A percentile compares a stretch with the other conserved stretches of the same genome.
Evolutionary conservation across 2,113 vertebrate species (phyloP).

Genomic region (Microcebus jonahi): DNA sequence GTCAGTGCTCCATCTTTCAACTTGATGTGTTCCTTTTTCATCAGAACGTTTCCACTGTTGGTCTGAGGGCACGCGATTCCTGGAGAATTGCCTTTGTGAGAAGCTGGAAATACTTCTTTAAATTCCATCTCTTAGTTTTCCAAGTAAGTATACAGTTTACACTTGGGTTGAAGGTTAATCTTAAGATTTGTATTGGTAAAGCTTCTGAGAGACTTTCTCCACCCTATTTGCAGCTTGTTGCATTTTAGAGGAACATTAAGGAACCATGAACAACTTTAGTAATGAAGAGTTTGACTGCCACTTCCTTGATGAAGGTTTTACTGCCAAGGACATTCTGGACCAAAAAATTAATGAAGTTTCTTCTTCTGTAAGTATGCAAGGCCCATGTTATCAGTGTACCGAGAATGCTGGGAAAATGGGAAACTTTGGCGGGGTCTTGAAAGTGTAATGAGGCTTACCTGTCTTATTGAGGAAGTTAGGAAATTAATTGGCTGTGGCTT

Average conservation of each 20-base stretch:
- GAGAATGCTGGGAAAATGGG: neutral
- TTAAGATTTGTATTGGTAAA: neutral
- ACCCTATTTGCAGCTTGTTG: constrained; percentile 70
- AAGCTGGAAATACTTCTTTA: constrained; percentile 75
- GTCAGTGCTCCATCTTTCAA: neutral
- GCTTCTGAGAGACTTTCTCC: neutral
- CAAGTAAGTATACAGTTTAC: constrained; percentile 80
- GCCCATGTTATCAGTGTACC: fast-evolving
- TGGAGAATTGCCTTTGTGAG: constrained; percentile 83
- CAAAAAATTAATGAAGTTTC: constrained; percentile 98
- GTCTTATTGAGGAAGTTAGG: neutral
- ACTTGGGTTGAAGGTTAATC: neutral
- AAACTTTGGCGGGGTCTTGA: neutral
- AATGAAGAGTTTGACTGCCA: constrained; percentile 90
- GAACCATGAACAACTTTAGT: constrained; percentile 88
- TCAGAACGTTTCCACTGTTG: constrained; percentile 83
- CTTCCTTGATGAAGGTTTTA: constrained; percentile 97
- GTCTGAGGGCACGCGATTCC: constrained; percentile 85
- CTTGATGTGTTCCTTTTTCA: neutral
- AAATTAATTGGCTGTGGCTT: neutral
- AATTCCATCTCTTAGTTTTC: constrained; percentile 84
- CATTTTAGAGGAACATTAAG: constrained; percentile 62
- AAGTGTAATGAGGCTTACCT: fast-evolving
- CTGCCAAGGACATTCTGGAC: constrained; percentile 94
- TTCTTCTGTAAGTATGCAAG: constrained; percentile 88